These are phyloP conservation scores for Silurus glanis DNA, from an alignment of 2,113 vertebrate species.

Conservation along the genomic window DNA sequence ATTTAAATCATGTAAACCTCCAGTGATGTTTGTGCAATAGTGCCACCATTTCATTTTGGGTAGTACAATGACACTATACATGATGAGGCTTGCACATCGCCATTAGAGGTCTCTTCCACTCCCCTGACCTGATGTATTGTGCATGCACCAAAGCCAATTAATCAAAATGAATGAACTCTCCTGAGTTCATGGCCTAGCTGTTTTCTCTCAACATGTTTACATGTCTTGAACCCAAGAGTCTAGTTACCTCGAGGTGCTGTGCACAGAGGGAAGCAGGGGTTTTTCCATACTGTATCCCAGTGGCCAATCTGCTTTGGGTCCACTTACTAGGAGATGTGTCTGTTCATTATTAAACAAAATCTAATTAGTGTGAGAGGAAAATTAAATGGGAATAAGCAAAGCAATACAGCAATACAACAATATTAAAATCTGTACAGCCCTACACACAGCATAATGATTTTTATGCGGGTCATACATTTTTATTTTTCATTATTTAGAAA, in stretches of 20 bases:
- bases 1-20: not conserved
- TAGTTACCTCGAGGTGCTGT: constrained; percentile 44
- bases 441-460: not conserved
- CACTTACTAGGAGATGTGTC: not conserved
- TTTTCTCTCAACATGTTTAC: constrained; percentile 43
- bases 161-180: constrained; percentile 60
- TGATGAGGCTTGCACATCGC: not conserved
- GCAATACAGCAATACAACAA: not conserved
- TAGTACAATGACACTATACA: not conserved
- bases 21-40: not conserved
- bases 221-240: constrained; percentile 40
- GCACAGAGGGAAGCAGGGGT: constrained; percentile 3
- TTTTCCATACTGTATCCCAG: constrained; percentile 19
- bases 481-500: no score
- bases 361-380: not conserved
- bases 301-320: constrained; percentile 1
- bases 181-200: constrained; percentile 42
- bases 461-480: no score
- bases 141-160: constrained; percentile 16
- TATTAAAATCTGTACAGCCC: not conserved
- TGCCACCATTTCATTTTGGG: not conserved
- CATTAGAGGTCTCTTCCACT: not conserved
- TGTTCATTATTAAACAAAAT: not conserved
- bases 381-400: not conserved
- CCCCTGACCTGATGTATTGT: not conserved